Conservation (phyloP, 2,888 invertebrate species). For the Cephus pulcher region DNA sequence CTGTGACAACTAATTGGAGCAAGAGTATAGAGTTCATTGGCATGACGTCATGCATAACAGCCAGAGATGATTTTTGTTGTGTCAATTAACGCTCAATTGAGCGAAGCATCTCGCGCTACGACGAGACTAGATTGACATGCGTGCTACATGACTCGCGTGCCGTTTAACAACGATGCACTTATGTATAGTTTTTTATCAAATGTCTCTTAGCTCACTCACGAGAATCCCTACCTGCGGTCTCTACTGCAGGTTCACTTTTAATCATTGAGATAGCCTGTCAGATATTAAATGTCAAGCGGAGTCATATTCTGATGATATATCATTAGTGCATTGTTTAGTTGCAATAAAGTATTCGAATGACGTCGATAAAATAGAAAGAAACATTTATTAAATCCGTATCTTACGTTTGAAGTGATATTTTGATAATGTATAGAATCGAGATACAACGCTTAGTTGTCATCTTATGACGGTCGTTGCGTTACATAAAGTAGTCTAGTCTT, state of each 20-base stretch:
- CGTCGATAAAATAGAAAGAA: background rate
- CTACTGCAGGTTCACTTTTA: background rate
- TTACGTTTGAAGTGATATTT: background rate
- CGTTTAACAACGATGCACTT: constrained; percentile 21
- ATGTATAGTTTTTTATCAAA: background rate
- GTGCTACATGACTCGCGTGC: constrained; percentile 29
- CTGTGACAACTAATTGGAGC: constrained; percentile 17
- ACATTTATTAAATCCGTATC: background rate
- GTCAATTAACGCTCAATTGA: constrained; percentile 60
- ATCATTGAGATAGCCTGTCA: background rate
- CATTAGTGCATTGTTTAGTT: background rate
- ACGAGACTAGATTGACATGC: constrained; percentile 25
- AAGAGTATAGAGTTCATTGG: constrained; percentile 20
- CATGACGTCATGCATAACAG: constrained; percentile 32
- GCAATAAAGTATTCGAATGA: background rate
- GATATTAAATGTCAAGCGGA: background rate
- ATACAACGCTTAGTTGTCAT: background rate
- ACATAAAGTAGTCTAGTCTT: background rate
- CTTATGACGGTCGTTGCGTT: background rate
- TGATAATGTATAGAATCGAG: background rate
- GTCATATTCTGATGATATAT: background rate
- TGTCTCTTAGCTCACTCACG: background rate
- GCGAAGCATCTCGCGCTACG: constrained; percentile 20
- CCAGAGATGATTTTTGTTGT: constrained; percentile 46
- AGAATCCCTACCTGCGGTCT: background rate